phyloP scores from a whole-genome alignment of 2,113 vertebrate species.

The Fukomys damarensis region DNA sequence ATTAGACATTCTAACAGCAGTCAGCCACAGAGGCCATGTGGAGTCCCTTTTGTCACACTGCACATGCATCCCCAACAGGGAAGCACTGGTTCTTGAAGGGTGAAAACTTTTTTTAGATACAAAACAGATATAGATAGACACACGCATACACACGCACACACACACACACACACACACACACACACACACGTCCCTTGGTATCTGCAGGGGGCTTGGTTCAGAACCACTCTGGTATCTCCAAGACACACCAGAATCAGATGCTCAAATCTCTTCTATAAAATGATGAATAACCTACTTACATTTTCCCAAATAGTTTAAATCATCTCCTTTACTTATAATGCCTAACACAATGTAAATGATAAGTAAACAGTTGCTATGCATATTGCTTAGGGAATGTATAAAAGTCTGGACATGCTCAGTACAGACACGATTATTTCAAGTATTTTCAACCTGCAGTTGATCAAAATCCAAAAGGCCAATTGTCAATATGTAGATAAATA shows the following conservation, averaged over 20 bases:
- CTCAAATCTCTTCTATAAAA: neutral
- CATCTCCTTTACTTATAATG: neutral
- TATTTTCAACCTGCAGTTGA: neutral
- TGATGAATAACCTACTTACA: neutral
- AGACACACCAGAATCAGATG: neutral
- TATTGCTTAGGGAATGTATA: neutral
- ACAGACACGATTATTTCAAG: neutral
- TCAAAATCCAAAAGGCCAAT: neutral
- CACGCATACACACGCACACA: no score
- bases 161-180: no score
- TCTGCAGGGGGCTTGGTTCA: neutral
- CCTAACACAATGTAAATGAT: neutral
- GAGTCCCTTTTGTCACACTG: neutral
- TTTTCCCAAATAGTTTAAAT: neutral
- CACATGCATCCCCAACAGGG: rapidly evolving
- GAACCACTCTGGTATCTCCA: neutral
- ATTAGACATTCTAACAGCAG: no score
- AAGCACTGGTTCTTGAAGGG: neutral
- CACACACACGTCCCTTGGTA: neutral
- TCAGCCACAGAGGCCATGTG: neutral
- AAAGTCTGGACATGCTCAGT: neutral
- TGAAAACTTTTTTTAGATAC: neutral
- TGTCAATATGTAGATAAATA: no score
- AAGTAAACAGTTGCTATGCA: neutral
- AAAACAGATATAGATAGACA: neutral